Conservation (phyloP, 2,113 vertebrate genomes). For the Oreochromis aureus region DNA sequence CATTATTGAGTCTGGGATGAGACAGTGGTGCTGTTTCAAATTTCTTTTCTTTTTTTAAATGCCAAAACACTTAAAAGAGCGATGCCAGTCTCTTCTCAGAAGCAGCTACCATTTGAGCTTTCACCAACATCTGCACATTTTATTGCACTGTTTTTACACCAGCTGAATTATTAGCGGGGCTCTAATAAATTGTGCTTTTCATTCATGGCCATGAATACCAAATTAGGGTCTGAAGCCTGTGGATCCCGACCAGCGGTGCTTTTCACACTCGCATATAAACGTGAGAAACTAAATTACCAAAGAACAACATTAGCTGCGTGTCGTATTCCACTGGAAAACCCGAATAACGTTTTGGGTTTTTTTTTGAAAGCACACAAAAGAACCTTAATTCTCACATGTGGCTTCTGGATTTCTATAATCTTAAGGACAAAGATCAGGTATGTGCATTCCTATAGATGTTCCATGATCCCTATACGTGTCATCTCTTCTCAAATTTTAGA, state of each 20-base stretch:
- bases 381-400: neutral
- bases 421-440: neutral
- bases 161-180: neutral
- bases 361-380: neutral
- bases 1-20: neutral
- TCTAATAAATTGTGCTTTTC: neutral
- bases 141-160: neutral
- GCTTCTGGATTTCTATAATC: neutral
- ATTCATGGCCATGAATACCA: neutral
- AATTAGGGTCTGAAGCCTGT: neutral
- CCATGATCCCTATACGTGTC: neutral
- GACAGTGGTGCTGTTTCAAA: neutral
- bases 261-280: neutral
- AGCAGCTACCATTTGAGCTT: neutral
- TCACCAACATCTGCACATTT: neutral
- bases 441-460: neutral
- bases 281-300: neutral
- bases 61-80: neutral
- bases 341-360: accelerated
- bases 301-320: neutral
- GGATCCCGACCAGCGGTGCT: neutral
- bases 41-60: neutral
- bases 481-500: neutral
- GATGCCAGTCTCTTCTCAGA: neutral
- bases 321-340: neutral